Conservation (phyloP, 2,888 invertebrate genomes). For the Abrostola tripartita region DNA sequence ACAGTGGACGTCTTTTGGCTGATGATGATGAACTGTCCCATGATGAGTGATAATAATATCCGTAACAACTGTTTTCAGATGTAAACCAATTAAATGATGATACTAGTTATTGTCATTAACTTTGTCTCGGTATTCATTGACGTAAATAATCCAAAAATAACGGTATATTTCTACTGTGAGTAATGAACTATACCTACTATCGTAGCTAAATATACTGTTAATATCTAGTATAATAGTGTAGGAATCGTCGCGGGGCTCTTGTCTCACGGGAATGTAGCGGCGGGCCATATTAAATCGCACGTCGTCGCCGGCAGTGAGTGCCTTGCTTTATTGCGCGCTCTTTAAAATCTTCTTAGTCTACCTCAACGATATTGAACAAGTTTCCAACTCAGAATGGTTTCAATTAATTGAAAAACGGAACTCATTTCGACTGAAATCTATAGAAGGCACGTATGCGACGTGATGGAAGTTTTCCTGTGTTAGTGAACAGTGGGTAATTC, state of each 20-base stretch:
- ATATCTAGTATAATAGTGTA: constrained; percentile 25
- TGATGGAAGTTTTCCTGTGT: background rate
- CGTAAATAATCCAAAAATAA: constrained; percentile 14
- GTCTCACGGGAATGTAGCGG: constrained; percentile 53
- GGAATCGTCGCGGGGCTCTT: constrained; percentile 43
- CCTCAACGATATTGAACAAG: constrained; percentile 63
- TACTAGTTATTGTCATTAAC: background rate
- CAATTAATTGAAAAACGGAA: constrained; percentile 47
- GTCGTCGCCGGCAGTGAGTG: constrained; percentile 33
- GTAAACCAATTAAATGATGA: background rate
- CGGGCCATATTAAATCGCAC: constrained; percentile 63
- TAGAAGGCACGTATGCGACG: constrained; percentile 7
- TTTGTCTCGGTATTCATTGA: background rate
- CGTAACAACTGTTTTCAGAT: no score
- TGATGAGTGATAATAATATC: no score
- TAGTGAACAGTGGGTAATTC: background rate
- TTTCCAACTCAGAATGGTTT: constrained; percentile 50
- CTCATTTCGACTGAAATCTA: constrained; percentile 35
- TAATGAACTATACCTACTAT: constrained; percentile 31
- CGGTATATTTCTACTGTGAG: constrained; percentile 7
- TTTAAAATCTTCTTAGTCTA: constrained; percentile 61
- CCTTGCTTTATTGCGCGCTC: constrained; percentile 59
- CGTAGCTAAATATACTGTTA: constrained; percentile 12
- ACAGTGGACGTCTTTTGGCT: no score
- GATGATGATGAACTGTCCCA: no score